Base-by-base conservation (phyloP, 2,888 invertebrate species). In the Dusona sp. region DNA sequence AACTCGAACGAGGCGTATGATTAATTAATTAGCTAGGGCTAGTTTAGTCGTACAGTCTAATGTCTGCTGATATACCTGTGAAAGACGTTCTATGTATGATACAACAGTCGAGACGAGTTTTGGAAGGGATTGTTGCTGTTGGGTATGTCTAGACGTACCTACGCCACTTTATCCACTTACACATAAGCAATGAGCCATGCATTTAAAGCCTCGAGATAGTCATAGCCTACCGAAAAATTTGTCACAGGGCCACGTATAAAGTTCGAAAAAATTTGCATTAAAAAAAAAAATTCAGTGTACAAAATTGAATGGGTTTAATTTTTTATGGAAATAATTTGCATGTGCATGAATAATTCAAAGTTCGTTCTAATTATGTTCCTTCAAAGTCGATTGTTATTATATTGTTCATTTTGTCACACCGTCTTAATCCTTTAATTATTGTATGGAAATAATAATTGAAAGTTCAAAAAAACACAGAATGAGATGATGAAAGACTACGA, bases 1-100 rank as follows among this genome's bases (percentile, higher is more conserved):
- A 89, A 88, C 87, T 87, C 79, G 84, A 87, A 84, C 85, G 90
- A 91, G 90, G 90, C 86, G 92, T 92, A 93, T 94, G 93, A 94
- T 94, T 94, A 94, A 94, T 94, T 94, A 94, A 94, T 94, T 94
- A 94, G 93, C 91, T 90, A 89, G 89, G 92, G 92, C 93, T 92
- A 93, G 94, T 93, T 93, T 91, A 90, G 89, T 51, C 64, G 42
- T 82, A 91, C 87, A 79, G 83, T 75, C 86, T 65, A 68, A 73
- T 79, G 81, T 79, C 73, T 75, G 25, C n/a, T 2, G 11, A 67
- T 29, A 68, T 68, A 57, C 36, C 4, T 38, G 25, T 38, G 42
- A 64, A 70, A 61, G 48, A 33, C 25, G 64, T 79, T 74, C 75
- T 75, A 86, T 61, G 86, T 73, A 36, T 61, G 57, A 64, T 25